Conservation (phyloP, 1,140 invertebrate species). For the Lasaia peninsularis region DNA sequence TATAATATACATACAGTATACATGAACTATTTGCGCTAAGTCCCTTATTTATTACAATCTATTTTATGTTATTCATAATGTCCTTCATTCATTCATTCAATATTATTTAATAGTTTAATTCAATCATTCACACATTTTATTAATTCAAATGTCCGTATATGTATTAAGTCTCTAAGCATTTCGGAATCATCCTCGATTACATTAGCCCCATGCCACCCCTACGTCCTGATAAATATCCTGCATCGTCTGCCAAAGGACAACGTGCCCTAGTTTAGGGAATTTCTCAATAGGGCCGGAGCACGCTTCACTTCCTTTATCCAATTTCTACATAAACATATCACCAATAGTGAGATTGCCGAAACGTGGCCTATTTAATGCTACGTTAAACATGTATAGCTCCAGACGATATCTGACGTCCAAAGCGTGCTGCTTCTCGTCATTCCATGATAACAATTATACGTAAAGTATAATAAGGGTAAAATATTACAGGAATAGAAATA, state of each 20-base stretch:
- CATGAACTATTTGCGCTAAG: no score
- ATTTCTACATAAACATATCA: conserved; percentile 11
- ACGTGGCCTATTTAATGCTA: conserved; percentile 32
- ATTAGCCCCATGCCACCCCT: background rate
- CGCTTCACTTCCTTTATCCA: background rate
- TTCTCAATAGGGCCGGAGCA: background rate
- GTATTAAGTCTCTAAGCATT: background rate
- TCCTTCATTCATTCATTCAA: no score
- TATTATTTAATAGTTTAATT: no score
- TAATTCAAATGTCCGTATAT: no score
- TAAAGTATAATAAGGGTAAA: no score
- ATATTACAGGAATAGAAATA: no score
- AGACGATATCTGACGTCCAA: background rate
- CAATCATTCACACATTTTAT: no score
- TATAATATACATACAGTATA: no score
- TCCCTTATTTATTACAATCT: no score
- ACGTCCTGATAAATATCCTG: background rate
- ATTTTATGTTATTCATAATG: no score
- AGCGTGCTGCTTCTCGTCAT: background rate
- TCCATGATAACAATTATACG: background rate
- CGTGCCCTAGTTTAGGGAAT: conserved; percentile 1
- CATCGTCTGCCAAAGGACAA: background rate
- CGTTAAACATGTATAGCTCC: conserved; percentile 31
- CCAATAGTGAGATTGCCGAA: conserved; percentile 3
- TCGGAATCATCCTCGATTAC: background rate